phyloP scores from a whole-genome alignment of 2,113 vertebrate genomes.

The Sylvia atricapilla region DNA sequence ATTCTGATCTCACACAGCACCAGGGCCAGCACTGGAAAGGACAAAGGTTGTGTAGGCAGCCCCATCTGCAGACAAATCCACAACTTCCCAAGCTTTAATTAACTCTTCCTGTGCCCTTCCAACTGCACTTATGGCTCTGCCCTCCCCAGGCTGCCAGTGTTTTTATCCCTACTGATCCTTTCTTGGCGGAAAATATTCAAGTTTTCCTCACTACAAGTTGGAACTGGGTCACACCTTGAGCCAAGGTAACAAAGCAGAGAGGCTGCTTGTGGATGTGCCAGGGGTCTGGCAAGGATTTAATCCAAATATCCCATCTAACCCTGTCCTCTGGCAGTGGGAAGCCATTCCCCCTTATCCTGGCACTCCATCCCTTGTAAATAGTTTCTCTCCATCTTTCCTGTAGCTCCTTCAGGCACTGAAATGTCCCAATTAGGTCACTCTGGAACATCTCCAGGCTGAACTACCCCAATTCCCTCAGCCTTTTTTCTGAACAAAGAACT shows the following conservation, averaged over 20 bases:
- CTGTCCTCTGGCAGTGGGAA: background rate
- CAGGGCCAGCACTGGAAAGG: background rate
- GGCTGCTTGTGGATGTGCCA: background rate
- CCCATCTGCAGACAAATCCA: background rate
- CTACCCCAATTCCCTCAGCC: background rate
- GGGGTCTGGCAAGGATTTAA: background rate
- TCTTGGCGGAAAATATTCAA: background rate
- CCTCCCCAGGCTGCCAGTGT: background rate
- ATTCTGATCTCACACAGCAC: background rate
- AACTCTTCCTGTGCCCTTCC: background rate
- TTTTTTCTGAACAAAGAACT: background rate
- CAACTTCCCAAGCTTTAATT: background rate
- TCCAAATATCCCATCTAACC: rapidly evolving
- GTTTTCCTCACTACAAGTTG: rapidly evolving
- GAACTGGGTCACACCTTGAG: background rate
- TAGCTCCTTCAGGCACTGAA: background rate
- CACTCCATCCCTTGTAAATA: background rate
- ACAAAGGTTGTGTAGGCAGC: background rate
- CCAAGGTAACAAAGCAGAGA: background rate
- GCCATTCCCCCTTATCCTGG: background rate
- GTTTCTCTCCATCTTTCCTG: background rate
- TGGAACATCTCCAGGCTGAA: background rate
- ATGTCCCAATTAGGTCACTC: background rate
- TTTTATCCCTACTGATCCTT: background rate
- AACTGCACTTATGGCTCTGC: background rate